phyloP scores from a whole-genome alignment of 2,888 invertebrate species.

The Alloscopus bannaensis region DNA sequence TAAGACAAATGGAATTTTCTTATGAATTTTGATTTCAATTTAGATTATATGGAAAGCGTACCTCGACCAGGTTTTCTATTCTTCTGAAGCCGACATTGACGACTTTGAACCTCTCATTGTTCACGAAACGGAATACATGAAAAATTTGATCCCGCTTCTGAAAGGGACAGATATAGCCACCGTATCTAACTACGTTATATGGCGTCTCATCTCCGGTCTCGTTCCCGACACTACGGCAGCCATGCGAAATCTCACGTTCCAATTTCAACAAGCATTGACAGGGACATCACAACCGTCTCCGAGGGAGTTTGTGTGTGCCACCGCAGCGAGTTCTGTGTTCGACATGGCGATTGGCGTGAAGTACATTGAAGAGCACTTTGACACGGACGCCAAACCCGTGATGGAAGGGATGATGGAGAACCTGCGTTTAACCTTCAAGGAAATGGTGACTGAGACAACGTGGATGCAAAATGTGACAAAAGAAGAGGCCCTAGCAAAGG shows the following conservation, averaged over 20 bases:
- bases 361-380: conserved; percentile 68
- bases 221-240: conserved; percentile 65
- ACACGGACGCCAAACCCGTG: conserved; percentile 73
- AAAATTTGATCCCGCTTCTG: conserved; percentile 50
- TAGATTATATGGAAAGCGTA: conserved; percentile 43
- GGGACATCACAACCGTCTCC: conserved; percentile 66
- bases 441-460: conserved; percentile 81
- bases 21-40: not conserved
- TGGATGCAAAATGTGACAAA: conserved; percentile 89
- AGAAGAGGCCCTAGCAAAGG: conserved; percentile 82
- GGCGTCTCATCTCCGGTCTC: conserved; percentile 67
- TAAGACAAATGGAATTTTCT: not conserved
- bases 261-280: conserved; percentile 68
- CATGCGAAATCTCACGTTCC: conserved; percentile 70
- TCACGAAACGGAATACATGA: conserved; percentile 60
- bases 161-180: conserved; percentile 25
- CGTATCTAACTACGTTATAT: conserved; percentile 68
- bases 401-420: conserved; percentile 84
- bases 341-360: conserved; percentile 72
- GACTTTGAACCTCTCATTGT: conserved; percentile 61
- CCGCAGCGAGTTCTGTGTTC: conserved; percentile 57
- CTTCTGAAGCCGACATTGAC: conserved; percentile 59
- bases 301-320: conserved; percentile 64
- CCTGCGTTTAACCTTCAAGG: conserved; percentile 84
- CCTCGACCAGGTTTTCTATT: conserved; percentile 58